Evolutionary conservation across 2,113 vertebrate species (phyloP).

Genomic region (Crotalus horridus): DNA sequence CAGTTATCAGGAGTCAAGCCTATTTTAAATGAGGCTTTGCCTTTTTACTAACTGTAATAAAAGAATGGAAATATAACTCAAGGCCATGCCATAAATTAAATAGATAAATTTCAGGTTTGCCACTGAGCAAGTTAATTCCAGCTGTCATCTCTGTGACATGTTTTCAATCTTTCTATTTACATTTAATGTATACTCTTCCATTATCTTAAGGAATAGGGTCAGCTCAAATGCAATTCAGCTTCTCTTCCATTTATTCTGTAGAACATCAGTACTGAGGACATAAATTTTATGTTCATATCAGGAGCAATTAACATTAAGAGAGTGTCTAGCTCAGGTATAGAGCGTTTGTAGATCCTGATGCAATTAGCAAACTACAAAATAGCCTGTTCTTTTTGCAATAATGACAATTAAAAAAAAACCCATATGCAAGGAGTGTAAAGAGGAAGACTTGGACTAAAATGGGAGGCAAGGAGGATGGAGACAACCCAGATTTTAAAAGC

Average conservation of each 20-base stretch:
- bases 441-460: background rate
- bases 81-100: background rate
- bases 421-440: background rate
- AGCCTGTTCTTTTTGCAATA: conserved; percentile 39
- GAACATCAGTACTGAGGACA: conserved; percentile 1
- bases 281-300: background rate
- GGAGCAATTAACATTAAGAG: conserved; percentile 22
- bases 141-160: background rate
- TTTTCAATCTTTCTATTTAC: background rate
- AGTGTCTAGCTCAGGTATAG: background rate
- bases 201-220: background rate
- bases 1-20: background rate
- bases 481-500: background rate
- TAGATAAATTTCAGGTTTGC: background rate
- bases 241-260: background rate
- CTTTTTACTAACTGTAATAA: background rate
- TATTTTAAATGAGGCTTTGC: background rate
- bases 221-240: background rate
- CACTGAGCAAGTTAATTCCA: background rate
- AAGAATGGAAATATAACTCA: background rate
- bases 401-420: conserved; percentile 9
- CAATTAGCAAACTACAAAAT: conserved; percentile 45
- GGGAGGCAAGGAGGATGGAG: conserved; percentile 41
- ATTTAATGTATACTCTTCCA: background rate
- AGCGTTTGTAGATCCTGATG: conserved; percentile 9